A percentile compares a stretch with the other conserved stretches of the same genome.
Evolutionary conservation across 1,140 invertebrate species (phyloP).

Genomic region (Halesus radiatus): DNA sequence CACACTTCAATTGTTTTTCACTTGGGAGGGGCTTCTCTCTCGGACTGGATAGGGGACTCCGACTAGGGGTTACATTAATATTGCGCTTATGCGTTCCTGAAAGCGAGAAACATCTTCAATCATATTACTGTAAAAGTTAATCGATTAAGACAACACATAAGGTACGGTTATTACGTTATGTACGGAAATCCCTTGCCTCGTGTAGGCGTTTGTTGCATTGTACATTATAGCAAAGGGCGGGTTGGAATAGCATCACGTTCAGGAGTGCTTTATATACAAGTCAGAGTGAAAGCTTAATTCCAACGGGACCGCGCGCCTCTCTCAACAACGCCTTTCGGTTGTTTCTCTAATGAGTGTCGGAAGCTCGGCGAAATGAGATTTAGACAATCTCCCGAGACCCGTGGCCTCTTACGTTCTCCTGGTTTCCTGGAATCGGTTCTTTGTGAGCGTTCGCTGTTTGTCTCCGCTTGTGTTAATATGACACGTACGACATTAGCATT

Average conservation of each 20-base stretch:
- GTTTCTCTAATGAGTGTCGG: constrained; percentile 55
- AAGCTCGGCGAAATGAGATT: constrained; percentile 56
- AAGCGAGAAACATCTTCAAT: not conserved
- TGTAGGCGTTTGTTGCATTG: too few relatives aligned
- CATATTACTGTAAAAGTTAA: not conserved
- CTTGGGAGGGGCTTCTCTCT: not conserved
- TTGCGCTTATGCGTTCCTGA: not conserved
- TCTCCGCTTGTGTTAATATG: constrained; percentile 32
- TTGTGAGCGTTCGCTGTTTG: not conserved
- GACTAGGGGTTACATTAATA: constrained; percentile 6
- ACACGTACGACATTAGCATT: constrained; percentile 38
- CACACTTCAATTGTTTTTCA: constrained; percentile 56
- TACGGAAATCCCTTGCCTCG: not conserved
- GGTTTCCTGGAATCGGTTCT: constrained; percentile 22
- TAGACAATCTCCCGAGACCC: constrained; percentile 52
- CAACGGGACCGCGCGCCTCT: constrained; percentile 46
- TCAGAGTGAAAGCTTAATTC: constrained; percentile 56
- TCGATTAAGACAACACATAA: not conserved
- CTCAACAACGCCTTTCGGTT: constrained; percentile 55
- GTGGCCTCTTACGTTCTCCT: constrained; percentile 35
- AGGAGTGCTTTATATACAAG: constrained; percentile 42
- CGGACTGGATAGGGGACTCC: not conserved
- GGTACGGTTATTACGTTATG: not conserved
- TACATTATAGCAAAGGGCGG: not conserved
- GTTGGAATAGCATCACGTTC: constrained; percentile 56